Conservation (phyloP, 2,797 vertebrate genomes). For the Thripadectes ignobilis region DNA sequence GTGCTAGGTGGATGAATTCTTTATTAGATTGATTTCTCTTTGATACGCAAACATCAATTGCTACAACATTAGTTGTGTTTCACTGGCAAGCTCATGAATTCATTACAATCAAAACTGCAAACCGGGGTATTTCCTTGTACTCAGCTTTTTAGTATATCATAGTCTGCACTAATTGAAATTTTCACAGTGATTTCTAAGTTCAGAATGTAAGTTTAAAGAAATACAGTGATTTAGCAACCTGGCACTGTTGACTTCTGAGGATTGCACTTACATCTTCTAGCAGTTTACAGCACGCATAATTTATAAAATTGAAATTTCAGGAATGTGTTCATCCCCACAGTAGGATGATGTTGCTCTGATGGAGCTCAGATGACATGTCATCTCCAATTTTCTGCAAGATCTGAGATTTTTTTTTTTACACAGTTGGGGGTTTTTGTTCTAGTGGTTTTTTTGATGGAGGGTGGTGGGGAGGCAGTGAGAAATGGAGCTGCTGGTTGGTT, state of each 20-base stretch:
- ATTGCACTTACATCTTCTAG: background rate
- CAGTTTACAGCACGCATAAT: background rate
- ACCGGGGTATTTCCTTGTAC: background rate
- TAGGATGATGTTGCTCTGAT: background rate
- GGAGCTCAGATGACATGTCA: background rate
- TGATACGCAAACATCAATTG: background rate
- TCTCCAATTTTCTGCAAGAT: slow-evolving; percentile 7
- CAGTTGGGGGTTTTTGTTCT: background rate
- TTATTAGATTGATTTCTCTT: background rate
- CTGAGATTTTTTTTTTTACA: background rate
- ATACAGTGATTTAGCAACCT: background rate
- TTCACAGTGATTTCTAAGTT: background rate
- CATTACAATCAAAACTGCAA: background rate
- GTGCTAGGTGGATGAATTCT: background rate
- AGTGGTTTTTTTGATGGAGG: too few relatives aligned
- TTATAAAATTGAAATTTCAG: background rate
- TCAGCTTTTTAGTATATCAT: background rate
- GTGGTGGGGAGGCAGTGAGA: too few relatives aligned
- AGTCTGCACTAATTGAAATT: background rate
- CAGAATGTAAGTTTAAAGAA: background rate
- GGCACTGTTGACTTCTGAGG: background rate
- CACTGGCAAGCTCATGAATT: background rate
- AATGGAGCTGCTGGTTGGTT: too few relatives aligned
- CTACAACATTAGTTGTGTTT: background rate
- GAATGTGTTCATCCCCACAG: background rate